These are phyloP conservation scores for Melanotaenia nigrans DNA, from an alignment of 2,797 vertebrate genomes.

Conservation along the genomic window DNA sequence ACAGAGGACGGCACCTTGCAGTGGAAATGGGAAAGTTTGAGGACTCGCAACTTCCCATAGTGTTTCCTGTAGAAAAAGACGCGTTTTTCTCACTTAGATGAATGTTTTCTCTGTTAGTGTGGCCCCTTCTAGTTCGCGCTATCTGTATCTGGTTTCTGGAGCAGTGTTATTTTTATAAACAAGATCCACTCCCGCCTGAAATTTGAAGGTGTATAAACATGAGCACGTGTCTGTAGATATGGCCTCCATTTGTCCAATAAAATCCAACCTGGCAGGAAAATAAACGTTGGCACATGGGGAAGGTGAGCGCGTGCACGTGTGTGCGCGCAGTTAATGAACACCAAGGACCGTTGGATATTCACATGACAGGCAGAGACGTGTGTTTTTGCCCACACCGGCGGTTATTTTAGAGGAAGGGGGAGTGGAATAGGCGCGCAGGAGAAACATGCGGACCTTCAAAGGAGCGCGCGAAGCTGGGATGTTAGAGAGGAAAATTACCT, in stretches of 20 bases:
- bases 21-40: conserved; percentile 11
- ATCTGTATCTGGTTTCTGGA: not conserved
- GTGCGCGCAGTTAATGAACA: not conserved
- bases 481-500: not conserved
- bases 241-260: conserved; percentile 71
- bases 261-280: conserved; percentile 21
- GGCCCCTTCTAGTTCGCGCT: not conserved
- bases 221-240: conserved; percentile 69
- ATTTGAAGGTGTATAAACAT: conserved; percentile 79
- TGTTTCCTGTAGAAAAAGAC: not conserved
- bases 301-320: not conserved
- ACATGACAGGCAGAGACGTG: conserved; percentile 13
- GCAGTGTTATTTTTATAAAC: conserved; percentile 9
- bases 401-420: conserved; percentile 18
- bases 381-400: not conserved
- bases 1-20: conserved; percentile 1
- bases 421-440: conserved; percentile 11
- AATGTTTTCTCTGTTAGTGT: not conserved
- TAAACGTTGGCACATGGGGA: conserved; percentile 34
- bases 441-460: conserved; percentile 30
- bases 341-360: conserved; percentile 40
- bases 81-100: not conserved
- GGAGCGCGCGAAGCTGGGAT: not conserved
- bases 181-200: conserved; percentile 77
- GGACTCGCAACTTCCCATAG: conserved; percentile 77